A percentile compares a stretch with the other conserved stretches of the same genome.
These are phyloP conservation scores for Eristalis pertinax DNA, from an alignment of 2,888 invertebrate species.

Conservation along the genomic window DNA sequence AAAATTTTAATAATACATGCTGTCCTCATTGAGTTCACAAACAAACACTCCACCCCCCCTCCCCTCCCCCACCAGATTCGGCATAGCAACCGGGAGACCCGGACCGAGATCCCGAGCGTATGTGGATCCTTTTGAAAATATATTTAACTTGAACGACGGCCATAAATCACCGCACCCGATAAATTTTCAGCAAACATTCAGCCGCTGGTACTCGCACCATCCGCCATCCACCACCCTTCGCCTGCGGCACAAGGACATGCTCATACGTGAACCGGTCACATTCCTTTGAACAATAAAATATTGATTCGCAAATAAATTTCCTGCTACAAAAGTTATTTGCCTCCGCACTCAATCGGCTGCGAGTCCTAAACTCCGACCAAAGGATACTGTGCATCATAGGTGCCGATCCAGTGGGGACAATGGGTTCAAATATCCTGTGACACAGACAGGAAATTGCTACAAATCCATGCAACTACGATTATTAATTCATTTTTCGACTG, in stretches of 20 bases:
- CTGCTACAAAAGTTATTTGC: constrained; percentile 49
- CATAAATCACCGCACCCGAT: constrained; percentile 67
- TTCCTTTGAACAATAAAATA: constrained; percentile 64
- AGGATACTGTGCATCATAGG: not conserved
- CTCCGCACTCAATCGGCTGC: not conserved
- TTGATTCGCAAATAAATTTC: constrained; percentile 69
- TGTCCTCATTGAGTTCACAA: constrained; percentile 42
- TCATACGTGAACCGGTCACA: constrained; percentile 19
- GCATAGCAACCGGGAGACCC: no score
- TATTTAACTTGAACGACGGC: constrained; percentile 59
- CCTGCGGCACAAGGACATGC: no score
- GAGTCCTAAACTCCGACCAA: not conserved
- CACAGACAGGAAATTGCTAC: constrained; percentile 52
- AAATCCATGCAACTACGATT: constrained; percentile 52
- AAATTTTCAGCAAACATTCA: constrained; percentile 46
- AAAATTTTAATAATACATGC: constrained; percentile 70
- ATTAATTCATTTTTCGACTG: constrained; percentile 36
- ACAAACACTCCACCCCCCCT: no score
- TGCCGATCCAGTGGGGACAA: not conserved
- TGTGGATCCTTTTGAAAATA: constrained; percentile 42
- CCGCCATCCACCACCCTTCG: no score
- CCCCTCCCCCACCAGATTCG: no score
- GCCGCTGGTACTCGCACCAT: not conserved
- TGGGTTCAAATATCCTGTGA: constrained; percentile 6
- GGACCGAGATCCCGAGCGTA: not conserved